phyloP scores from a whole-genome alignment of 1,140 invertebrate genomes.

The Eciton burchellii region DNA sequence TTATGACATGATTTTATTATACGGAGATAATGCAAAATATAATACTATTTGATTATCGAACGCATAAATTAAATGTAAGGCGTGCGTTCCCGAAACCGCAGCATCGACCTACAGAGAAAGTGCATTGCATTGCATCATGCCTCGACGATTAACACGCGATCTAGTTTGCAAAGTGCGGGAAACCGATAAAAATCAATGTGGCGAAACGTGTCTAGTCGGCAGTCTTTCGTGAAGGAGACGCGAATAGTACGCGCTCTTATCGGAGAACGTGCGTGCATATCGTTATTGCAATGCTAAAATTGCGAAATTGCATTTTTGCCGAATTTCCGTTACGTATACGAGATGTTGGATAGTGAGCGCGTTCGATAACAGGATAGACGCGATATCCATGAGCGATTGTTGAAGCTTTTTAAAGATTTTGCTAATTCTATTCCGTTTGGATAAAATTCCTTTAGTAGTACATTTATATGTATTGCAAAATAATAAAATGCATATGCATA shows the following conservation, averaged over 20 bases:
- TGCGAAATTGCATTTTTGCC: constrained; percentile 34
- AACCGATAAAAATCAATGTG: constrained; percentile 46
- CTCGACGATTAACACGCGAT: constrained; percentile 42
- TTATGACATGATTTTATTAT: not conserved
- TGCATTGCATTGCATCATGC: constrained; percentile 31
- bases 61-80: constrained; percentile 1
- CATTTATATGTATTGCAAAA: too few relatives aligned
- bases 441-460: not conserved
- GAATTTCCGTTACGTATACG: constrained; percentile 37
- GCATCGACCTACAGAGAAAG: constrained; percentile 36
- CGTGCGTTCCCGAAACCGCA: constrained; percentile 24
- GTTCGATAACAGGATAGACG: not conserved
- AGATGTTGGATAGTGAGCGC: constrained; percentile 11
- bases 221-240: constrained; percentile 40
- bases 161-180: constrained; percentile 48
- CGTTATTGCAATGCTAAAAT: constrained; percentile 27
- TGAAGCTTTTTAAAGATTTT: not conserved
- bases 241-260: constrained; percentile 35
- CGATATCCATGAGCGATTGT: not conserved
- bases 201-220: constrained; percentile 46
- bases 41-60: constrained; percentile 24
- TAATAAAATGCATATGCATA: too few relatives aligned
- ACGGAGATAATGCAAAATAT: too few relatives aligned
- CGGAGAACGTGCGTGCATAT: constrained; percentile 47
- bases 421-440: too few relatives aligned